Evolutionary conservation across 1,140 invertebrate genomes (phyloP).

Genomic region (Drosophila kurseongensis): DNA sequence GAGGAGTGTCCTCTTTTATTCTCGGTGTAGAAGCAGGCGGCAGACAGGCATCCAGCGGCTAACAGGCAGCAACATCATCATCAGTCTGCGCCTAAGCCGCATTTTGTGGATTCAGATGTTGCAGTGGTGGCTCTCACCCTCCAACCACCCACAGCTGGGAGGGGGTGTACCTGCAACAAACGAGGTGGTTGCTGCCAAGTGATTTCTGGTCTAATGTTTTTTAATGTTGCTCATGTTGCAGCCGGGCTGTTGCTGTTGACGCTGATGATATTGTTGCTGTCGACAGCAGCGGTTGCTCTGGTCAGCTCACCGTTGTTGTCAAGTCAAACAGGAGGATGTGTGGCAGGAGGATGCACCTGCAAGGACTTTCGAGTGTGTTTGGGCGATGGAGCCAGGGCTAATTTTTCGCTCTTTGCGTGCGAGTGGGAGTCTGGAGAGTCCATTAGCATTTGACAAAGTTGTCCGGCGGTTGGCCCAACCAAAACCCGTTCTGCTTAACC

Average conservation of each 20-base stretch:
- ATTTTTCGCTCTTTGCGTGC: conserved; percentile 66
- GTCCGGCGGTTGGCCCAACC: conserved; percentile 46
- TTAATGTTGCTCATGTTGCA: conserved; percentile 82
- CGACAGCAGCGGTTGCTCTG: conserved; percentile 79
- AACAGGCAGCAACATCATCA: conserved; percentile 66
- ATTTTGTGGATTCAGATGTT: conserved; percentile 78
- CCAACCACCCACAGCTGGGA: neutral
- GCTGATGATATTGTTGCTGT: conserved; percentile 82
- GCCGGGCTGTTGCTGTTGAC: conserved; percentile 44
- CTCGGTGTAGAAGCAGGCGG: conserved; percentile 9
- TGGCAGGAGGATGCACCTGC: conserved; percentile 30
- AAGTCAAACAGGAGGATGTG: conserved; percentile 59
- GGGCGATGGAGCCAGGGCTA: conserved; percentile 50
- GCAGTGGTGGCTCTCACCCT: conserved; percentile 24
- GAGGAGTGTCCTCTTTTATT: neutral
- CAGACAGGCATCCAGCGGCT: conserved; percentile 28
- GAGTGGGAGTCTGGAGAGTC: conserved; percentile 49
- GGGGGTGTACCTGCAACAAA: conserved; percentile 59
- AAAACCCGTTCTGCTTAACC: neutral
- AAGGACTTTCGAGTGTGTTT: conserved; percentile 31
- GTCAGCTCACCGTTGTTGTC: conserved; percentile 71
- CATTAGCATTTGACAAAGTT: conserved; percentile 83
- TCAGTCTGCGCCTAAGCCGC: conserved; percentile 75
- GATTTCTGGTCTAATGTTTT: conserved; percentile 82
- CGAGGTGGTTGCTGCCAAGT: conserved; percentile 78